Evolutionary conservation across 2,888 invertebrate genomes (phyloP), one percentile per base, ranked within the genome.

Genomic region (Odontothrips loti): DNA sequence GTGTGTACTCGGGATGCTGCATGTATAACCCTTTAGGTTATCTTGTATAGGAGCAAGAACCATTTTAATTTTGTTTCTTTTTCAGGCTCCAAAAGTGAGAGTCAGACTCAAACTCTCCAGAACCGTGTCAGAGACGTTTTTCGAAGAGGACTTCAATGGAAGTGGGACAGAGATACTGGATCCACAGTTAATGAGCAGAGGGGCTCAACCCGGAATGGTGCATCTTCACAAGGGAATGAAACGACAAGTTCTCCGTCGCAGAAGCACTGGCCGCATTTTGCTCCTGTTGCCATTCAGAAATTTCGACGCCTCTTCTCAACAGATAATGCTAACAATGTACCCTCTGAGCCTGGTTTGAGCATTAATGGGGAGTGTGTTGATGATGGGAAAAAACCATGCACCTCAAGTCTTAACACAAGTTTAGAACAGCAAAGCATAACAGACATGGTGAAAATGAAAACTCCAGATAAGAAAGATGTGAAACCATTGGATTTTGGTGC

Each of bases 91-190:
- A 68, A 68, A 23, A 23, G 68, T 23, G 68, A 68, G 68, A 23
- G 68, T 68, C 68, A n/a, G 11, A 68, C 68, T 23, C 68, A 68
- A 68, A 68, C 68, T 23, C 68, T 68, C 8, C 68, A 68, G 23
- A 68, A 68, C 23, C 68, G 68, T 23, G 68, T 68, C 11, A n/a
- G 68, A 23, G 68, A 68, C 68, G 68, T 23, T 11, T 68, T 68
- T 68, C 68, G 68, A 23, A 68, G 68, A 68, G 68, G 68, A 4
- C 23, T 68, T n/a, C 68, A 68, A 68, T 68, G 68, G 68, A 68
- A 68, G 23, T 68, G 68, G 68, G 68, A 68, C n/a, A n/a, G 23
- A 23, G 68, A 23, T 68, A 2, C 68, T 9, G 51, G 51, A 10
- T 11, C 68, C 11, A 23, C 68, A 23, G 6, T 68, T 68, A 68